These are phyloP conservation scores for Myrmecophaga tridactyla DNA, from an alignment of 2,113 vertebrate genomes.

Conservation along the genomic window DNA sequence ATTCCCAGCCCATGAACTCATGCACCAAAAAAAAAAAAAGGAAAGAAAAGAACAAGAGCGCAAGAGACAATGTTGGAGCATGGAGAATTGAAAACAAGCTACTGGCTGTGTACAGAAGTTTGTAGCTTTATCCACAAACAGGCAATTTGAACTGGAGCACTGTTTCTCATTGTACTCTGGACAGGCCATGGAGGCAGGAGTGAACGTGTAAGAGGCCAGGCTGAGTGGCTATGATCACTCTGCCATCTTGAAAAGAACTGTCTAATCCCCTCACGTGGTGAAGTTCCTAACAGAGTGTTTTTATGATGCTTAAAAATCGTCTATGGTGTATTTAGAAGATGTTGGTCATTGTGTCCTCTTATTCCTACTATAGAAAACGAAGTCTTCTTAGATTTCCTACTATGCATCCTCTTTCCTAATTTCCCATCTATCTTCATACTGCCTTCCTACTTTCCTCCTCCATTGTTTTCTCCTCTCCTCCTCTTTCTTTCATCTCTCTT, in stretches of 20 bases:
- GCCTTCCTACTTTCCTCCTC: background rate
- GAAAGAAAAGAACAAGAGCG: background rate
- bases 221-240: accelerated
- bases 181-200: background rate
- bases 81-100: background rate
- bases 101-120: background rate
- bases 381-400: background rate
- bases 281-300: background rate
- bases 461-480: accelerated
- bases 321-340: background rate
- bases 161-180: background rate
- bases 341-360: background rate
- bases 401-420: background rate
- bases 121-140: background rate
- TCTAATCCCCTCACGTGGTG: background rate
- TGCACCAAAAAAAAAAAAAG: no score
- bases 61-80: background rate
- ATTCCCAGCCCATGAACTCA: no score
- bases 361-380: background rate
- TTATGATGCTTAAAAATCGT: background rate
- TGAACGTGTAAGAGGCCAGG: background rate
- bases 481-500: background rate
- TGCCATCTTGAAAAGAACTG: background rate
- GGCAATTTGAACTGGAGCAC: no score
- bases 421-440: background rate